Conservation (phyloP, 2,797 vertebrate genomes). For the Psittacula derbiana region DNA sequence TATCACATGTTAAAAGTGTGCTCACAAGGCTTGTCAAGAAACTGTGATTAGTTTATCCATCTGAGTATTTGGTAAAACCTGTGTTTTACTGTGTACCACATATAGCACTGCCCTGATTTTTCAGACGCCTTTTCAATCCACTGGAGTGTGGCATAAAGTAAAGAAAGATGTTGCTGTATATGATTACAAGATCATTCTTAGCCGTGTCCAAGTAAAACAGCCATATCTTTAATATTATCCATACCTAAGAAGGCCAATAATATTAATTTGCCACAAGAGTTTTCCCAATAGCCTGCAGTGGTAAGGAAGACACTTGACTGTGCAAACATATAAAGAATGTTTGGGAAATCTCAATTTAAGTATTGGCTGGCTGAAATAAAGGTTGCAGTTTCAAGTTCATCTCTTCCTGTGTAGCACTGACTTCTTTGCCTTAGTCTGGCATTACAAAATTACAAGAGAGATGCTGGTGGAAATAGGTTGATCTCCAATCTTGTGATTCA, state of each 20-base stretch:
- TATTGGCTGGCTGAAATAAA: not conserved
- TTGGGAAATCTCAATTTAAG: not conserved
- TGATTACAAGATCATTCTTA: not conserved
- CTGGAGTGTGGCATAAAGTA: not conserved
- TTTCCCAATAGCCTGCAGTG: not conserved
- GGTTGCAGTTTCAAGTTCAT: not conserved
- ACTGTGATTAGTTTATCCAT: not conserved
- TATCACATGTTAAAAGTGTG: accelerated
- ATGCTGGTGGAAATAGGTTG: not conserved
- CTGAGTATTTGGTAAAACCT: not conserved
- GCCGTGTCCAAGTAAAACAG: not conserved
- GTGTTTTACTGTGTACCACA: not conserved
- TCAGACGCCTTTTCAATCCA: not conserved
- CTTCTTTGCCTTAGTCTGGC: not conserved
- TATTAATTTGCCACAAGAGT: not conserved
- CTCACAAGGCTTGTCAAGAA: not conserved
- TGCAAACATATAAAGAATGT: not conserved
- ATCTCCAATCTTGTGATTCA: not conserved
- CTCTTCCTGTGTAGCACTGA: not conserved
- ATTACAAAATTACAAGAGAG: not conserved
- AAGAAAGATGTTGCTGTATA: not conserved
- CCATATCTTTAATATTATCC: not conserved
- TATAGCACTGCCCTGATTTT: not conserved
- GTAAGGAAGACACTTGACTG: not conserved
- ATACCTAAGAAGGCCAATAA: not conserved